Percentiles rank a stretch among this genome's conserved stretches.
Conservation (phyloP, 2,888 invertebrate species). For the Andrena haemorrhoa region DNA sequence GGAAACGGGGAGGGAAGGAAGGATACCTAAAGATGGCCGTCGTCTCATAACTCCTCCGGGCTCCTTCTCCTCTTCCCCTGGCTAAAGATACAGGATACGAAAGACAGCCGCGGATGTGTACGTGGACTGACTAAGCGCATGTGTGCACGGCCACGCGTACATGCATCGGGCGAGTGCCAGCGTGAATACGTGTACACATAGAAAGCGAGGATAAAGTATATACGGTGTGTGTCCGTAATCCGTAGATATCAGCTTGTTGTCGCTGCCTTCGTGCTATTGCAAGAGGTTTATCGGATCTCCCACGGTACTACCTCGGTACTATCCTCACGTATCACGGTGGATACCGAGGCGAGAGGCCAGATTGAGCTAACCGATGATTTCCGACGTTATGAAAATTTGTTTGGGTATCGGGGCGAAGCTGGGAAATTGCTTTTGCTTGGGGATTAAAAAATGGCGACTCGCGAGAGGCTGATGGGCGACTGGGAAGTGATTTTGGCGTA, state of each 20-base stretch:
- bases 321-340: not conserved
- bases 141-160: slow-evolving; percentile 6
- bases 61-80: slow-evolving; percentile 37
- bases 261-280: slow-evolving; percentile 67
- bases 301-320: not conserved
- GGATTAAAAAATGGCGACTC: slow-evolving; percentile 17
- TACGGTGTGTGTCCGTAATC: slow-evolving; percentile 61
- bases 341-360: slow-evolving; percentile 33
- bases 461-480: not conserved
- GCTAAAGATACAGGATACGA: slow-evolving; percentile 42
- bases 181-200: slow-evolving; percentile 40
- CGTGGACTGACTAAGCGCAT: slow-evolving; percentile 8
- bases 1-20: slow-evolving; percentile 63
- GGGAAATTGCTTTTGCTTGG: slow-evolving; percentile 41
- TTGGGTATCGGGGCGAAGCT: slow-evolving; percentile 42
- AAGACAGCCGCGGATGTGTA: slow-evolving; percentile 33
- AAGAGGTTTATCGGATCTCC: slow-evolving; percentile 69
- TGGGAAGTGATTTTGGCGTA: not conserved
- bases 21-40: slow-evolving; percentile 75
- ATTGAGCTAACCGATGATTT: slow-evolving; percentile 63
- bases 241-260: slow-evolving; percentile 71
- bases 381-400: slow-evolving; percentile 65
- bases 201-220: slow-evolving; percentile 61
- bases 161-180: not conserved
- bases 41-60: slow-evolving; percentile 75